A percentile compares a stretch with the other conserved stretches of the same genome.
phyloP scores from a whole-genome alignment of 1,140 invertebrate species.

The Colletes gigas region DNA sequence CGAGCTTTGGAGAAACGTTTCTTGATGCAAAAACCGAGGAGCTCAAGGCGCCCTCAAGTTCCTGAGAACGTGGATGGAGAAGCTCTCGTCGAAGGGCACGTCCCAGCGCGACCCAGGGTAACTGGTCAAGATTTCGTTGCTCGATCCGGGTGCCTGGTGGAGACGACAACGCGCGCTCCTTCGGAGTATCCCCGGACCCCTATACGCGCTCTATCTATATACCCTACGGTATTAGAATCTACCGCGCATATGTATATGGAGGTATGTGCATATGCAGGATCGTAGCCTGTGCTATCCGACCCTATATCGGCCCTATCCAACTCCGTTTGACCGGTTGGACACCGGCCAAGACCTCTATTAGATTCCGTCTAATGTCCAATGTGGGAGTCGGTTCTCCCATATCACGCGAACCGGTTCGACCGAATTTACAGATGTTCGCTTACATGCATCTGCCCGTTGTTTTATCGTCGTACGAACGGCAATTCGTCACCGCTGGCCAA shows the following conservation, averaged over 20 bases:
- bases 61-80: conserved; percentile 3
- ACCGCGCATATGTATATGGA: neutral
- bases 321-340: conserved; percentile 67
- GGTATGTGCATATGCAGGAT: conserved; percentile 37
- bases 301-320: conserved; percentile 8
- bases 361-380: conserved; percentile 68
- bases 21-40: neutral
- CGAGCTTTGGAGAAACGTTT: no score
- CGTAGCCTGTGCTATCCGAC: conserved; percentile 7
- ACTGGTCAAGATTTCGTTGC: conserved; percentile 61
- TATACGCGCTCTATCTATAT: conserved; percentile 33
- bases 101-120: conserved; percentile 50
- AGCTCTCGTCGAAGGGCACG: conserved; percentile 34
- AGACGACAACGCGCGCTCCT: conserved; percentile 37
- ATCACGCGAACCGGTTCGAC: conserved; percentile 52
- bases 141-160: conserved; percentile 50
- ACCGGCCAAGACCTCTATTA: conserved; percentile 73
- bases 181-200: conserved; percentile 6
- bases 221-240: conserved; percentile 44
- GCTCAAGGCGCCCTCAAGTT: conserved; percentile 15
- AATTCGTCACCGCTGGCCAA: conserved; percentile 8
- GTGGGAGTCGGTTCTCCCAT: conserved; percentile 40
- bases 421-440: conserved; percentile 67
- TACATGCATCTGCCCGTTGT: conserved; percentile 28
- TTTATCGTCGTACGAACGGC: conserved; percentile 24